Conservation (phyloP, 2,888 invertebrate genomes). For the Tiliacea aurago region DNA sequence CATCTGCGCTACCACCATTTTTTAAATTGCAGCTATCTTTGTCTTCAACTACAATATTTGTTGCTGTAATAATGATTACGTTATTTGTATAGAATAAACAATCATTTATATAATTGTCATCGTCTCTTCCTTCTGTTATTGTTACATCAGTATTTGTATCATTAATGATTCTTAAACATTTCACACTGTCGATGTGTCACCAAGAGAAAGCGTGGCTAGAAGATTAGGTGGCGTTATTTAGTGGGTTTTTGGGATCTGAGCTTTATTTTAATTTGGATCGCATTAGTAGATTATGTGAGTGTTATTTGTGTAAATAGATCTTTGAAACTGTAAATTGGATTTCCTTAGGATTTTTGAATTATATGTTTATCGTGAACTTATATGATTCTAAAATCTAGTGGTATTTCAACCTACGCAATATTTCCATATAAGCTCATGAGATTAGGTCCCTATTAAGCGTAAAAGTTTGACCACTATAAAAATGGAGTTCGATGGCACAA, state of each 20-base stretch:
- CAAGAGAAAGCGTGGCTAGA: conserved; percentile 33
- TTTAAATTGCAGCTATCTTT: conserved; percentile 6
- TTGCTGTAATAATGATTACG: conserved; percentile 3
- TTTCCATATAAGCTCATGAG: no score
- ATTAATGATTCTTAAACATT: conserved; percentile 15
- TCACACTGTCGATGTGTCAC: conserved; percentile 27
- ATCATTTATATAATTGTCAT: conserved; percentile 13
- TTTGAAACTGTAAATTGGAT: background rate
- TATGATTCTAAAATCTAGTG: background rate
- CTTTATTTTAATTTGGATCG: background rate
- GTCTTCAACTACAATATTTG: background rate
- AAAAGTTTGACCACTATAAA: background rate
- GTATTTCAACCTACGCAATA: background rate
- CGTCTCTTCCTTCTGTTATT: conserved; percentile 27
- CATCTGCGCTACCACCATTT: background rate
- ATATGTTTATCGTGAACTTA: background rate
- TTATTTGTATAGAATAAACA: conserved; percentile 12
- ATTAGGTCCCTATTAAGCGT: background rate
- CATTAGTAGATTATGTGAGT: background rate
- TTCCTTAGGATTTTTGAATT: background rate
- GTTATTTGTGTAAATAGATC: background rate
- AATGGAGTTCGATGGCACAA: background rate
- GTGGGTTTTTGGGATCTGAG: background rate
- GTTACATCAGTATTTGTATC: conserved; percentile 35
- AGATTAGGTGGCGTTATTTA: conserved; percentile 14